These are phyloP conservation scores for Oriolus oriolus DNA, from an alignment of 2,113 vertebrate genomes.

Conservation along the genomic window DNA sequence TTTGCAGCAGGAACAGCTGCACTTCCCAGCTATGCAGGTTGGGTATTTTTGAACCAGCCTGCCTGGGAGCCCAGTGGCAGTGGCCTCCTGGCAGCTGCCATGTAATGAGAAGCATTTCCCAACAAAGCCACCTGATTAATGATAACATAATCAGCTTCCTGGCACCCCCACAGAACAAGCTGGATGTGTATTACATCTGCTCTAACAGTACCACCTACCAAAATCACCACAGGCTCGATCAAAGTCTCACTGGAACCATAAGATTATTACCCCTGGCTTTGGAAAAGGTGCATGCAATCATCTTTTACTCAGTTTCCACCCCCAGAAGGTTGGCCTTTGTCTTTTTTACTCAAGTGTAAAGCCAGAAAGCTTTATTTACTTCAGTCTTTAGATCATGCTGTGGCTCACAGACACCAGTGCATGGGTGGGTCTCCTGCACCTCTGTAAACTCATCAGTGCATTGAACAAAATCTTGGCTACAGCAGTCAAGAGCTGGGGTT, in stretches of 20 bases:
- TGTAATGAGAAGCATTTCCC: not conserved
- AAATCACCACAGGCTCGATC: not conserved
- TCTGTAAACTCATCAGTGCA: not conserved
- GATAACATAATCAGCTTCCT: not conserved
- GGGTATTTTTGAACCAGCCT: not conserved
- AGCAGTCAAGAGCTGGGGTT: not conserved
- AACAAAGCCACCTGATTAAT: slow-evolving; percentile 34
- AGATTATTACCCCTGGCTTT: not conserved
- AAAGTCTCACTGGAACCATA: not conserved
- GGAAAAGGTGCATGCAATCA: not conserved
- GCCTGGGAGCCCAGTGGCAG: not conserved
- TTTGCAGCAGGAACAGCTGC: not conserved
- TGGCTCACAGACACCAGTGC: not conserved
- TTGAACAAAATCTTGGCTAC: not conserved
- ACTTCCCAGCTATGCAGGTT: not conserved
- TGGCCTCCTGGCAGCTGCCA: not conserved
- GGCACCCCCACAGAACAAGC: not conserved
- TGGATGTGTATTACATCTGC: not conserved
- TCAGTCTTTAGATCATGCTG: not conserved
- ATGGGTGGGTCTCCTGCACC: not conserved
- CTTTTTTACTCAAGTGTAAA: not conserved
- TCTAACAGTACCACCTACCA: not conserved
- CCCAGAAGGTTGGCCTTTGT: not conserved
- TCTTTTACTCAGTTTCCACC: not conserved
- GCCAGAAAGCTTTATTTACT: not conserved